Percentiles rank a stretch among this genome's conserved stretches.
phyloP scores from a whole-genome alignment of 2,797 vertebrate species.

The Gila robusta region DNA sequence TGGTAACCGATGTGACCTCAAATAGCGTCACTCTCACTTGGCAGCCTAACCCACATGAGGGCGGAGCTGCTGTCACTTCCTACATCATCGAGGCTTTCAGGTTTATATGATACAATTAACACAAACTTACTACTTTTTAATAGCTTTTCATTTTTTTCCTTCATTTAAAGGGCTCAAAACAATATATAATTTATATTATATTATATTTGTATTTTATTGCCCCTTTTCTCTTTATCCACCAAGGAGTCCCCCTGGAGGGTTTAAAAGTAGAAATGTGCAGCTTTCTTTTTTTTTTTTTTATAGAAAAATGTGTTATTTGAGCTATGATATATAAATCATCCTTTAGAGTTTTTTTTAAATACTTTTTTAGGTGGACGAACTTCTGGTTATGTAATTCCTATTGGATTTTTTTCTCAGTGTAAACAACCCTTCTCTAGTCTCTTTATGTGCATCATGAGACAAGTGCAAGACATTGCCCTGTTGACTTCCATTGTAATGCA shows the following conservation, averaged over 20 bases:
- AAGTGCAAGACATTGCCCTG: not conserved
- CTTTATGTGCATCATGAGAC: not conserved
- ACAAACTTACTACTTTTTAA: not conserved
- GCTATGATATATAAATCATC: not conserved
- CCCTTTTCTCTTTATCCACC: not conserved
- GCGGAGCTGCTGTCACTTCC: constrained; percentile 81
- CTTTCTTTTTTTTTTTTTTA: not conserved
- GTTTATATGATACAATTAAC: constrained; percentile 68
- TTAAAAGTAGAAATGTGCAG: not conserved
- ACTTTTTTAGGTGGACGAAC: not conserved
- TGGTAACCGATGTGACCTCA: constrained; percentile 88
- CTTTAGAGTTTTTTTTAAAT: not conserved
- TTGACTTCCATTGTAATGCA: constrained; percentile 28
- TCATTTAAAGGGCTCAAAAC: not conserved
- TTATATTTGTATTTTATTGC: not conserved
- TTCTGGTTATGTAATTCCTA: not conserved
- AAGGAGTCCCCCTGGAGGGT: not conserved
- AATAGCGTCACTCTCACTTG: constrained; percentile 93
- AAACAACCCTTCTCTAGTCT: not conserved
- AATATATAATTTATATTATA: not conserved
- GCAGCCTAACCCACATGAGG: constrained; percentile 84
- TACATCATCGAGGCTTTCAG: constrained; percentile 98
- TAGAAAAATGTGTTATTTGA: not conserved
- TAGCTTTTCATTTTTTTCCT: not conserved
- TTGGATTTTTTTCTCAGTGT: not conserved